Evolutionary conservation across 2,888 invertebrate species (phyloP), one percentile per base, ranked within the genome.

Genomic region (Lampropteryx suffumata): DNA sequence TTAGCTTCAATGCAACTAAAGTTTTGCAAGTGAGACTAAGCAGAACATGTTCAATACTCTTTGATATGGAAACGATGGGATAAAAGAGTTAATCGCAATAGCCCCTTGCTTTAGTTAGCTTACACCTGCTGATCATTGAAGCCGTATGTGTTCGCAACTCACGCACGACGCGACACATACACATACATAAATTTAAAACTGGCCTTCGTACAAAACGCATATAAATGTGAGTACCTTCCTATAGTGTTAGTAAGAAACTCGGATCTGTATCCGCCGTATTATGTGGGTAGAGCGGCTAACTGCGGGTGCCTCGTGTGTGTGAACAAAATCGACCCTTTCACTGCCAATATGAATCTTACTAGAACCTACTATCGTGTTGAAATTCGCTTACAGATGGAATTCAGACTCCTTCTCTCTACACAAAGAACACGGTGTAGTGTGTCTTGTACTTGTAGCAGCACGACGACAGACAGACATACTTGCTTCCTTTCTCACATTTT

Each of bases 81-180:
- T 88, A 87, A 90, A 89, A 85, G 85, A 88, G 87, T 87, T 88
- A 88, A 87, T 88, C 89, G 86, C 83, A 84, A 86, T 88, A 88
- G 82, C 90, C 89, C 90, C 85, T 89, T 81, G 79, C 84, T 84
- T 87, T 82, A 84, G 80, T 84, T 84, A 77, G 82, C 86, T 88
- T 88, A 83, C 90, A 90, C 90, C 90, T 89, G 90, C 90, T 89
- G 89, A 90, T 86, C 85, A 86, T 87, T 77, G 88, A 89, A 90
- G 90, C 87, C 88, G 79, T 87, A 90, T 84, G 81, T 88, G 82
- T 85, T 85, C 80, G 76, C 81, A 82, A 85, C 86, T 84, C 85
- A 50, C 50, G 49, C 85, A 50, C 50, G 49, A 56, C 55, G 59
- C 57, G 52, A 87, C 83, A 84, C 82, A 80, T 77, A 80, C 82